phyloP scores from a whole-genome alignment of 2,797 vertebrate genomes.

The Fistularia tabacaria region DNA sequence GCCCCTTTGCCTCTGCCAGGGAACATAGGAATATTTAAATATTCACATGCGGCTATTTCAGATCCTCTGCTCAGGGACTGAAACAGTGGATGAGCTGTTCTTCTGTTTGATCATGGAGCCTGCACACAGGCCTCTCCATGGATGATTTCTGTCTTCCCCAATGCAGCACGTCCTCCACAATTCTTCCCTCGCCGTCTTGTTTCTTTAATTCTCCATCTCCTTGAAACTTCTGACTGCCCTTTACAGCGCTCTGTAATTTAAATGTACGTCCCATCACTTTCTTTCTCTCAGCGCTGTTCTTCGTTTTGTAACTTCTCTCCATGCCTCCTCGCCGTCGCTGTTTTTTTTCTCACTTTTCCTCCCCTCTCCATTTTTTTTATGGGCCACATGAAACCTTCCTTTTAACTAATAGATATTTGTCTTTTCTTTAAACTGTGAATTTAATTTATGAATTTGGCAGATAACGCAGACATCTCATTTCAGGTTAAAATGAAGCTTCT shows the following conservation, averaged over 20 bases:
- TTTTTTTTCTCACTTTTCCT: not conserved
- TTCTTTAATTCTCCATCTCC: constrained; percentile 19
- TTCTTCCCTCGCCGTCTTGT: constrained; percentile 15
- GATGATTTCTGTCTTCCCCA: constrained; percentile 39
- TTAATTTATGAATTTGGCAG: too few species aligned
- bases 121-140: constrained; percentile 50
- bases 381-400: too few species aligned
- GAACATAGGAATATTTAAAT: constrained; percentile 70
- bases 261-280: not conserved
- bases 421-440: too few species aligned
- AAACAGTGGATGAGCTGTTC: constrained; percentile 62
- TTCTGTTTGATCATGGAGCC: constrained; percentile 62
- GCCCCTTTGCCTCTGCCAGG: constrained; percentile 65
- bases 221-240: constrained; percentile 12
- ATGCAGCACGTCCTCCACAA: constrained; percentile 9
- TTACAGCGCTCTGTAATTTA: not conserved
- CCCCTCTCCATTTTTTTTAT: too few species aligned
- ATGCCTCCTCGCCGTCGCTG: not conserved
- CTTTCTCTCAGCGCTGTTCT: not conserved
- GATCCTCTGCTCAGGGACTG: constrained; percentile 65
- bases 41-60: constrained; percentile 71
- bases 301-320: too few species aligned
- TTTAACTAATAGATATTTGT: too few species aligned
- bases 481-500: too few species aligned
- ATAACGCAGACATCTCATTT: too few species aligned